These are phyloP conservation scores for Rambutsinella grinnellia DNA, from an alignment of 2,888 invertebrate genomes.

Conservation along the genomic window DNA sequence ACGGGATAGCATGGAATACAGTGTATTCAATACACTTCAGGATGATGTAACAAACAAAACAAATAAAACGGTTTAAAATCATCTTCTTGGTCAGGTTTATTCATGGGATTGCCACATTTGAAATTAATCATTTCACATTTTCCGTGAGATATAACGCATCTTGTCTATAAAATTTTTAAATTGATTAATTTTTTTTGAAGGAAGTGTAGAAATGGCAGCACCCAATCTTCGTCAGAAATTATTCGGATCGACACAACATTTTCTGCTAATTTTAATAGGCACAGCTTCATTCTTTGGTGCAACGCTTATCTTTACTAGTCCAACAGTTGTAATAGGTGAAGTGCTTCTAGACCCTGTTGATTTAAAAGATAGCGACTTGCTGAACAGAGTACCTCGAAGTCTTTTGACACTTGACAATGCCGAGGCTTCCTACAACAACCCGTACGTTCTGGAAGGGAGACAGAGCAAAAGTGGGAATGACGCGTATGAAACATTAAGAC, in stretches of 20 bases:
- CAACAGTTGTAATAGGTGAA: constrained; percentile 25
- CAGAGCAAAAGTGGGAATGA: constrained; percentile 11
- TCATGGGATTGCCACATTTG: too few relatives aligned
- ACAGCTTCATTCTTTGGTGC: not conserved
- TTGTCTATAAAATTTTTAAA: too few relatives aligned
- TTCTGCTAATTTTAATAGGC: not conserved
- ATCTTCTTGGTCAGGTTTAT: too few relatives aligned
- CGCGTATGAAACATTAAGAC: constrained; percentile 33
- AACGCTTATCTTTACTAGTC: not conserved
- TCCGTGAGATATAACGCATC: too few relatives aligned
- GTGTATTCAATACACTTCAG: too few relatives aligned
- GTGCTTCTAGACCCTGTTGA: constrained; percentile 29
- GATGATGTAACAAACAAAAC: too few relatives aligned
- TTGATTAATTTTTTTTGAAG: too few relatives aligned
- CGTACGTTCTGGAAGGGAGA: constrained; percentile 29
- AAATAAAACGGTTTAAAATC: too few relatives aligned
- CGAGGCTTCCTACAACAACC: constrained; percentile 22
- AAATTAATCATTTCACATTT: too few relatives aligned
- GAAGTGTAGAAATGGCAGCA: constrained; percentile 46
- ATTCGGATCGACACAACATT: constrained; percentile 17
- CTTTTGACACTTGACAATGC: constrained; percentile 9
- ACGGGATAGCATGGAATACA: too few relatives aligned
- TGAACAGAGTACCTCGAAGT: constrained; percentile 21
- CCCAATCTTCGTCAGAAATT: constrained; percentile 33
- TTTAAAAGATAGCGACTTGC: constrained; percentile 6